These are phyloP conservation scores for Drosophila biarmipes DNA, from an alignment of 1,140 invertebrate species.

Conservation along the genomic window DNA sequence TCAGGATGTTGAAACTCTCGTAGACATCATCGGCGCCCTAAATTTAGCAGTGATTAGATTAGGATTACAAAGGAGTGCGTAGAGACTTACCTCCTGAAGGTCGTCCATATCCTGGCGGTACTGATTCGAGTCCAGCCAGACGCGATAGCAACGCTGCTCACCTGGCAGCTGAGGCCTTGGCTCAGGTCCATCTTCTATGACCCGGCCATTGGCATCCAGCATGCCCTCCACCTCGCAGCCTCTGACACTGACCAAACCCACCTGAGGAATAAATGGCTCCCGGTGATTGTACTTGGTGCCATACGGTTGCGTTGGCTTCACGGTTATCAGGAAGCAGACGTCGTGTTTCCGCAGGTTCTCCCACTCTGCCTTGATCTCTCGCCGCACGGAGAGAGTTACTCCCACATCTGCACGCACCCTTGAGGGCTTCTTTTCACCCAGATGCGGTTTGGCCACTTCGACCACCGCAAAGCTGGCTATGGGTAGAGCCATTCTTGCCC, in stretches of 20 bases:
- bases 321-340: conserved; percentile 97
- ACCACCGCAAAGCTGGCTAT: conserved; percentile 97
- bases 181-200: conserved; percentile 98
- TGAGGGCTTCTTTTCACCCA: conserved; percentile 97
- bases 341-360: conserved; percentile 98
- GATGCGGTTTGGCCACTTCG: conserved; percentile 95
- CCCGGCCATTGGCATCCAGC: conserved; percentile 97
- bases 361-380: conserved; percentile 98
- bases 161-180: conserved; percentile 93
- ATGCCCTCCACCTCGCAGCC: conserved; percentile 99
- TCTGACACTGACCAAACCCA: conserved; percentile 95
- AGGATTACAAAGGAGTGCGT: background rate
- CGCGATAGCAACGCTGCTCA: conserved; percentile 95
- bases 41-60: background rate
- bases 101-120: conserved; percentile 97
- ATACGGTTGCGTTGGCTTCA: conserved; percentile 92
- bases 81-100: conserved; percentile 65
- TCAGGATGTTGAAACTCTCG: conserved; percentile 98
- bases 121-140: conserved; percentile 98
- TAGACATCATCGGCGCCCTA: conserved; percentile 91
- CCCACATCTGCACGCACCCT: conserved; percentile 97
- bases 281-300: conserved; percentile 93
- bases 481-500: conserved; percentile 99
- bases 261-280: conserved; percentile 94
- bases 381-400: conserved; percentile 94